Conservation (phyloP, 1,140 invertebrate species). For the Microplitis demolitor region DNA sequence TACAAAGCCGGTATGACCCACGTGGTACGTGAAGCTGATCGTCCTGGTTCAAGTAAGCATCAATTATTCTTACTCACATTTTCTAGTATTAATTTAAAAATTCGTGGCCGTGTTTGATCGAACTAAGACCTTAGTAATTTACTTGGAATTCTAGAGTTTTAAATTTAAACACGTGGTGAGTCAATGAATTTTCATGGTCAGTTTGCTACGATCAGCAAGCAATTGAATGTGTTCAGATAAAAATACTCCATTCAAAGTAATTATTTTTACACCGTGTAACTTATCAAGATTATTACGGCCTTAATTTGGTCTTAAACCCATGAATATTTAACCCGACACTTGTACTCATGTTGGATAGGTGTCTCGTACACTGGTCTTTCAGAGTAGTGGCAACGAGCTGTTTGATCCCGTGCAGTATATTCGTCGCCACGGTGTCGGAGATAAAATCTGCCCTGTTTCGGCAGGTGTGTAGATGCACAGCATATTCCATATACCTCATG, state of each 20-base stretch:
- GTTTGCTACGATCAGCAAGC: too few relatives aligned
- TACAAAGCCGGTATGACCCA: conserved; percentile 99
- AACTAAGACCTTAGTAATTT: too few relatives aligned
- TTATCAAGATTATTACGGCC: neutral
- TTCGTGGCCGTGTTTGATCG: too few relatives aligned
- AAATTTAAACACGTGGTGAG: too few relatives aligned
- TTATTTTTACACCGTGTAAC: neutral
- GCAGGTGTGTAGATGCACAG: conserved; percentile 62
- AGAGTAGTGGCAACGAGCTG: conserved; percentile 55
- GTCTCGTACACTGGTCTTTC: conserved; percentile 34
- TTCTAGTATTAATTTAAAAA: neutral
- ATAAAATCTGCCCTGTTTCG: conserved; percentile 61
- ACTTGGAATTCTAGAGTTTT: too few relatives aligned
- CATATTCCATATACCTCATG: conserved; percentile 73
- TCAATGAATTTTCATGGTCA: too few relatives aligned
- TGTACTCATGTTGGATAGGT: conserved; percentile 33
- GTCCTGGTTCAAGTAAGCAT: conserved; percentile 96
- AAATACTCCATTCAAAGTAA: too few relatives aligned
- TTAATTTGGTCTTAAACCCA: too few relatives aligned
- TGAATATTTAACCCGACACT: conserved; percentile 24
- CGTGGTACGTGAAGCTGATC: conserved; percentile 97
- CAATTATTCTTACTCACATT: conserved; percentile 17
- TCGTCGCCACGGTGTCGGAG: conserved; percentile 64
- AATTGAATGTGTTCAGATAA: too few relatives aligned
- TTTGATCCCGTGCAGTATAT: conserved; percentile 45